These are phyloP conservation scores for Callithrix jacchus DNA, from an alignment of 2,113 vertebrate species.

Conservation along the genomic window DNA sequence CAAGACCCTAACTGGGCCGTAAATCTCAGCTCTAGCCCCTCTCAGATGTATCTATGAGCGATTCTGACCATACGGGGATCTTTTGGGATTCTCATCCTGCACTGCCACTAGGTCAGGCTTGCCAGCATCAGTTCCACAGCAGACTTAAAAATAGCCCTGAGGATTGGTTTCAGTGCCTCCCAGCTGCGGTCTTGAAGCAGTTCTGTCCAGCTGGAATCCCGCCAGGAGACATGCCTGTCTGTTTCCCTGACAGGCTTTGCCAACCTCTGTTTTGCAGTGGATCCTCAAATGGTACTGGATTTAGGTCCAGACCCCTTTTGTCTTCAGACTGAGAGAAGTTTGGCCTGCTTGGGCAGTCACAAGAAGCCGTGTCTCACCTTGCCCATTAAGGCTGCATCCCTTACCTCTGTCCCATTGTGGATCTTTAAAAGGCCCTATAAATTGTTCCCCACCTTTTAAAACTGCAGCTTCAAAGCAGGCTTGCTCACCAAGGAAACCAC, in stretches of 20 bases:
- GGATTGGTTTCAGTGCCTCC: background rate
- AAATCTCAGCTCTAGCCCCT: background rate
- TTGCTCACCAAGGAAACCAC: background rate
- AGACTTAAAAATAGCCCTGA: background rate
- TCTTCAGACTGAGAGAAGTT: background rate
- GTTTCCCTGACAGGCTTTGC: background rate
- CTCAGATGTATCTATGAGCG: background rate
- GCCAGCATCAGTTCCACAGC: background rate
- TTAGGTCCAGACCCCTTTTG: background rate
- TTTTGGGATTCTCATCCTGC: background rate
- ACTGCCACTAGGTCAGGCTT: background rate
- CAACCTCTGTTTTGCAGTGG: background rate
- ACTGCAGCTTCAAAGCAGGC: background rate
- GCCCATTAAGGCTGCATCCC: background rate
- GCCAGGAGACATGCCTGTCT: background rate
- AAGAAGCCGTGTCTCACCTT: background rate
- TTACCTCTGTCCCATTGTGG: background rate
- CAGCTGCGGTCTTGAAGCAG: background rate
- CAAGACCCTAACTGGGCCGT: background rate
- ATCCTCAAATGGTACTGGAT: background rate
- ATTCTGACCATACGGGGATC: background rate
- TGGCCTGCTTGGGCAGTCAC: fast-evolving
- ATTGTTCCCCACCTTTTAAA: background rate
- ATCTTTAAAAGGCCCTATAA: background rate
- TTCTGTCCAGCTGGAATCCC: background rate